Evolutionary conservation across 2,797 vertebrate genomes (phyloP).

Genomic region (Allobates femoralis): DNA sequence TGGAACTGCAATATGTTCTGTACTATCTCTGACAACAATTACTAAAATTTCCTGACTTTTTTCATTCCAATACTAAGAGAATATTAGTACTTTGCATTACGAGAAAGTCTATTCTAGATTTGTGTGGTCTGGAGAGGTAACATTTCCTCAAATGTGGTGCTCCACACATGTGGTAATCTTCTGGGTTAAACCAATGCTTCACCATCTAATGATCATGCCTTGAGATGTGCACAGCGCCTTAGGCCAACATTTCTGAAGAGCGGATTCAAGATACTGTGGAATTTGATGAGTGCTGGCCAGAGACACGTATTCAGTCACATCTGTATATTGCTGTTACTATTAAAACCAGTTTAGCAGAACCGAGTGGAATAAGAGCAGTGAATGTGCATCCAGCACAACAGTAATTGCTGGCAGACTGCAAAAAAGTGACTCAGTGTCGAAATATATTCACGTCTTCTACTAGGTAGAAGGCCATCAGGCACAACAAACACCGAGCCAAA

Average conservation of each 20-base stretch:
- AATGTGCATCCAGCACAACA: not conserved
- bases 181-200: not conserved
- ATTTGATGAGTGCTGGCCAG: constrained; percentile 30
- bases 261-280: constrained; percentile 8
- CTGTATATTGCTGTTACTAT: constrained; percentile 27
- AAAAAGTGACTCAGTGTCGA: not conserved
- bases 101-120: not conserved
- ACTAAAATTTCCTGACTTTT: not conserved
- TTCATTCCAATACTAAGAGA: not conserved
- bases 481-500: not conserved
- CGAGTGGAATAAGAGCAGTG: not conserved
- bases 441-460: constrained; percentile 20
- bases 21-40: not conserved
- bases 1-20: constrained; percentile 1
- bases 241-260: not conserved
- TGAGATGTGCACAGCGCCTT: not conserved
- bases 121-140: not conserved
- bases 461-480: not conserved
- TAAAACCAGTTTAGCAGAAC: constrained; percentile 12
- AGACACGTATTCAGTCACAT: constrained; percentile 18
- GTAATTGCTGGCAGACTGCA: constrained; percentile 9
- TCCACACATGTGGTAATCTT: constrained; percentile 10
- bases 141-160: constrained; percentile 15
- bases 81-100: not conserved
- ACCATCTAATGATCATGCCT: not conserved